A percentile compares a stretch with the other conserved stretches of the same genome.
phyloP scores from a whole-genome alignment of 2,113 vertebrate genomes.

The Xyliphius kryptos region DNA sequence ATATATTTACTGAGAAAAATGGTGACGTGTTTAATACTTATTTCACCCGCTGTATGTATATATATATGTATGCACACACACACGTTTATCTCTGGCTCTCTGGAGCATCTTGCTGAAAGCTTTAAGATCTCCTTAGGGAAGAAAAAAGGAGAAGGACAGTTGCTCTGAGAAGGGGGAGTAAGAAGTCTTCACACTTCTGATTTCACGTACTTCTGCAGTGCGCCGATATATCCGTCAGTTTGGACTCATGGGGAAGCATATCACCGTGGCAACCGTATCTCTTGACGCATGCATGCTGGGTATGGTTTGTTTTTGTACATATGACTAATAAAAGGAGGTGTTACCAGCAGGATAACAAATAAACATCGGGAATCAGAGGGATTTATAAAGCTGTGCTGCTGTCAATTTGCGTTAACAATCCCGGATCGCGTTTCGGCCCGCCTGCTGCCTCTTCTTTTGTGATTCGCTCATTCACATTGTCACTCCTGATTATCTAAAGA shows the following conservation, averaged over 20 bases:
- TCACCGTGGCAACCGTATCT: conserved; percentile 28
- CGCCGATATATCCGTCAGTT: conserved; percentile 14
- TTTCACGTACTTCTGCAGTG: conserved; percentile 20
- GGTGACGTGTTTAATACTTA: no score
- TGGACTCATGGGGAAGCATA: background rate
- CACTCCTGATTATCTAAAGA: background rate
- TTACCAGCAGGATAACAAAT: conserved; percentile 10
- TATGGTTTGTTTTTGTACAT: conserved; percentile 8
- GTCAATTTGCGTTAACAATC: background rate
- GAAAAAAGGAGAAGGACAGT: conserved; percentile 6
- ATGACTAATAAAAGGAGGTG: conserved; percentile 21
- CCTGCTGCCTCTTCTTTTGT: background rate
- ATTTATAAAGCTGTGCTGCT: conserved; percentile 5
- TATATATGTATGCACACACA: background rate
- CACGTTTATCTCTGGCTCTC: background rate
- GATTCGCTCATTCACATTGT: conserved; percentile 13
- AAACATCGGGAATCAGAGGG: background rate
- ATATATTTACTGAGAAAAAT: no score
- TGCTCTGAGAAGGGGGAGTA: conserved; percentile 15
- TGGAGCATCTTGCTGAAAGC: background rate
- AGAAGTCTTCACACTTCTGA: conserved; percentile 21
- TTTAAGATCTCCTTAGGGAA: conserved; percentile 4
- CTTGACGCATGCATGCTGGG: background rate
- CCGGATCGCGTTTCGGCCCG: background rate
- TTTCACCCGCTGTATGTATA: no score